These are phyloP conservation scores for Dysdera silvatica DNA, from an alignment of 1,140 invertebrate genomes.

Conservation along the genomic window DNA sequence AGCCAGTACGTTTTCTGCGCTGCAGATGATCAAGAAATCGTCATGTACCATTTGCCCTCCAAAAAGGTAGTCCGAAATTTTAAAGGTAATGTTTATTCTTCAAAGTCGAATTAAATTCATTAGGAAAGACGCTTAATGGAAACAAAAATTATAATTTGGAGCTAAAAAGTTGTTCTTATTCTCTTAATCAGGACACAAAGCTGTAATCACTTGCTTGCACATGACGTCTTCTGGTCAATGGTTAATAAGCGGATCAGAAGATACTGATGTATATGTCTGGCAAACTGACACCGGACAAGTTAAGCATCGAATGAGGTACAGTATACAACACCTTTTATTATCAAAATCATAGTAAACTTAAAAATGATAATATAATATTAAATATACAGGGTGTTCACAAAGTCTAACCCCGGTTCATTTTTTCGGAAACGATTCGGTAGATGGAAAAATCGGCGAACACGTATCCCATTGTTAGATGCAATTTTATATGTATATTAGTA, in stretches of 20 bases:
- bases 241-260: conserved; percentile 72
- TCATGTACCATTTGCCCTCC: conserved; percentile 76
- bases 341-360: too few species aligned
- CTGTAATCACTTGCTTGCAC: conserved; percentile 64
- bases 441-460: too few species aligned
- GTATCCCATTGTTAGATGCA: too few species aligned
- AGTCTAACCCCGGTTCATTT: too few species aligned
- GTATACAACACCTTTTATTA: too few species aligned
- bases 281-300: conserved; percentile 57
- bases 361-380: too few species aligned
- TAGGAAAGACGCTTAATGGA: neutral
- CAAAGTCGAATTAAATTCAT: neutral
- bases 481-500: too few species aligned
- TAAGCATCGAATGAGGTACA: conserved; percentile 60
- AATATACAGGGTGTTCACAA: too few species aligned
- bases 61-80: conserved; percentile 70
- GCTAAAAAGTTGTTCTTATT: neutral
- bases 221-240: conserved; percentile 66
- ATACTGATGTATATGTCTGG: conserved; percentile 74
- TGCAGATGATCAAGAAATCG: conserved; percentile 54
- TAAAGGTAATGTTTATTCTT: conserved; percentile 58
- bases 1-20: conserved; percentile 65
- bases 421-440: too few species aligned
- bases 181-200: conserved; percentile 58
- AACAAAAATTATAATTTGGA: too few species aligned